A percentile compares a stretch with the other conserved stretches of the same genome.
Evolutionary conservation across 2,797 vertebrate species (phyloP).

Genomic region (Channa striata): DNA sequence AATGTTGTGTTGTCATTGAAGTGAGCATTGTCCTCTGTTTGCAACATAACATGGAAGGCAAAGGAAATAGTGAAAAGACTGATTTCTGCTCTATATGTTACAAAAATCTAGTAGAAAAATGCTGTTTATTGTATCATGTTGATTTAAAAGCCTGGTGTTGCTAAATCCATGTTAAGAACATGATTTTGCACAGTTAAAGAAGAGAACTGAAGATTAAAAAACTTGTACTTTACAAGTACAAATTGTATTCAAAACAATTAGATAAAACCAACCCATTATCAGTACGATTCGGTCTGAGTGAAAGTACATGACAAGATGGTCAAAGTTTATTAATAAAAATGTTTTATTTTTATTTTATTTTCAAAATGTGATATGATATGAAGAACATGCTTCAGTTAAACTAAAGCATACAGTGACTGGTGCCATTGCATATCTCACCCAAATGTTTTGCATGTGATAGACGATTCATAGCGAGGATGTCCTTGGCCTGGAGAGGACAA

Average conservation of each 20-base stretch:
- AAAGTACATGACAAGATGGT: no score
- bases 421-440: not conserved
- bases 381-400: slow-evolving; percentile 12
- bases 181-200: not conserved
- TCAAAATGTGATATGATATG: slow-evolving; percentile 1
- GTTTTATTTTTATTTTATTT: no score
- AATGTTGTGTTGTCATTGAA: slow-evolving; percentile 21
- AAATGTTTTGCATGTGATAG: slow-evolving; percentile 18
- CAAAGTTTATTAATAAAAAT: no score
- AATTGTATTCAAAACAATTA: no score
- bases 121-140: not conserved
- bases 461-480: slow-evolving; percentile 1
- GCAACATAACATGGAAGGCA: slow-evolving; percentile 10
- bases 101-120: not conserved
- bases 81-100: not conserved
- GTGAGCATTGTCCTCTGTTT: slow-evolving; percentile 9
- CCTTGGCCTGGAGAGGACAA: slow-evolving; percentile 12
- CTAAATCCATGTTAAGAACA: slow-evolving; percentile 1
- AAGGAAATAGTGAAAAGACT: slow-evolving; percentile 22
- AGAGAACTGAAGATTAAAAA: not conserved
- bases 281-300: no score
- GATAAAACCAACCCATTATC: not conserved
- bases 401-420: not conserved
- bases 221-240: not conserved
- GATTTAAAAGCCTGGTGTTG: not conserved